These are phyloP conservation scores for Meloidogyne floridensis DNA, from an alignment of 1,140 invertebrate genomes.

Conservation along the genomic window DNA sequence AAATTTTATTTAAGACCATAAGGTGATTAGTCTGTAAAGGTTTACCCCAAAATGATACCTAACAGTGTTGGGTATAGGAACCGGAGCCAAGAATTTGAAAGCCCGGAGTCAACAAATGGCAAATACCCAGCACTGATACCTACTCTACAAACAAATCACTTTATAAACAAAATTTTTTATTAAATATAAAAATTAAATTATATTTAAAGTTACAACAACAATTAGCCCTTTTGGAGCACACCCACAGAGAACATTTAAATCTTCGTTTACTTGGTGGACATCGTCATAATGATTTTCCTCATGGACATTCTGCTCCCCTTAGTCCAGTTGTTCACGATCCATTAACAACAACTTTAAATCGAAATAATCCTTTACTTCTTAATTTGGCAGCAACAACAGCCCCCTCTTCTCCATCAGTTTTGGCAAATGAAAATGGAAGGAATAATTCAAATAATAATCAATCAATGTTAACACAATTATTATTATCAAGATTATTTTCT, in stretches of 20 bases:
- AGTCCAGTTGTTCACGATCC: constrained; percentile 3
- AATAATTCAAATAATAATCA: constrained; percentile 5
- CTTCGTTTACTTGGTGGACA: not conserved
- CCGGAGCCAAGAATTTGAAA: no score
- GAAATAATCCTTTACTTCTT: not conserved
- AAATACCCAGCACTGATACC: no score
- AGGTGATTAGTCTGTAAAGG: no score
- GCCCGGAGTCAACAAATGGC: no score
- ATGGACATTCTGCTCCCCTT: not conserved
- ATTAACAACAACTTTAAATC: not conserved
- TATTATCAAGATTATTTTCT: not conserved
- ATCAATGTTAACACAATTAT: not conserved
- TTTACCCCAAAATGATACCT: no score
- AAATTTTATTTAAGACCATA: no score
- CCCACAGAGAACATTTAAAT: constrained; percentile 1
- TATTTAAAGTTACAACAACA: not conserved
- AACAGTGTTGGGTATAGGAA: no score
- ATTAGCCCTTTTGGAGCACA: not conserved
- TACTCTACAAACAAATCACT: no score
- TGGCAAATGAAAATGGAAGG: not conserved
- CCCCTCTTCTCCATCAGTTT: not conserved
- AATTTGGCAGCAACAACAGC: constrained; percentile 1
- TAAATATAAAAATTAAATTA: not conserved
- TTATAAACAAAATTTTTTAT: not conserved
- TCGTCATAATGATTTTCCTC: not conserved